Percentiles rank a stretch among this genome's conserved stretches.
phyloP scores from a whole-genome alignment of 2,888 invertebrate genomes.

The Nymphalis c-album region DNA sequence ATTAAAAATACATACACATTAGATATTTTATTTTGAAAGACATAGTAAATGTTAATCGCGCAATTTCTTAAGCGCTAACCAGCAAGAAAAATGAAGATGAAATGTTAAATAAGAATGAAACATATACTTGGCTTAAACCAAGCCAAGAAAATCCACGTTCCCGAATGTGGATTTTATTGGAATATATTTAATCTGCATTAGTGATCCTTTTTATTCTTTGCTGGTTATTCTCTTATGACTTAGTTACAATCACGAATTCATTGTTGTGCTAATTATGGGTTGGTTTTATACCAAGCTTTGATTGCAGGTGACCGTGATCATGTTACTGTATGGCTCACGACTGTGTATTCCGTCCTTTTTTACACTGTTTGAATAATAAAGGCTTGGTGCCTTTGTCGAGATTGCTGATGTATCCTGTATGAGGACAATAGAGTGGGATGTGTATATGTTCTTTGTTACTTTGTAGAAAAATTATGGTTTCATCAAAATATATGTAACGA shows the following conservation, averaged over 20 bases:
- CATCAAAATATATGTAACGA: neutral
- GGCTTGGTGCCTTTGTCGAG: constrained; percentile 5
- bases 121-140: too few species aligned
- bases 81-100: too few species aligned
- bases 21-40: too few species aligned
- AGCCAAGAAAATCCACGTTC: too few species aligned
- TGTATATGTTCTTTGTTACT: neutral
- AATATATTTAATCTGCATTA: too few species aligned
- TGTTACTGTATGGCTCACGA: constrained; percentile 25
- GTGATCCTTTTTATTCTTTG: neutral
- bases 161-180: too few species aligned
- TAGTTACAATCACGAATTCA: constrained; percentile 36
- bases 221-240: constrained; percentile 30
- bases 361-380: constrained; percentile 12
- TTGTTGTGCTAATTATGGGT: constrained; percentile 49
- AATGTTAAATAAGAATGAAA: too few species aligned
- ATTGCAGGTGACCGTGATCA: constrained; percentile 43
- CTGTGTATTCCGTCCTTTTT: constrained; percentile 23
- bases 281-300: constrained; percentile 41
- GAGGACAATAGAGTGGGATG: neutral
- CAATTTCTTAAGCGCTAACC: too few species aligned
- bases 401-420: neutral
- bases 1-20: too few species aligned
- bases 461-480: neutral
- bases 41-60: too few species aligned